Percentiles rank a stretch among this genome's conserved stretches.
These are phyloP conservation scores for Chrysolina oricalcia DNA, from an alignment of 2,888 invertebrate genomes.

Conservation along the genomic window DNA sequence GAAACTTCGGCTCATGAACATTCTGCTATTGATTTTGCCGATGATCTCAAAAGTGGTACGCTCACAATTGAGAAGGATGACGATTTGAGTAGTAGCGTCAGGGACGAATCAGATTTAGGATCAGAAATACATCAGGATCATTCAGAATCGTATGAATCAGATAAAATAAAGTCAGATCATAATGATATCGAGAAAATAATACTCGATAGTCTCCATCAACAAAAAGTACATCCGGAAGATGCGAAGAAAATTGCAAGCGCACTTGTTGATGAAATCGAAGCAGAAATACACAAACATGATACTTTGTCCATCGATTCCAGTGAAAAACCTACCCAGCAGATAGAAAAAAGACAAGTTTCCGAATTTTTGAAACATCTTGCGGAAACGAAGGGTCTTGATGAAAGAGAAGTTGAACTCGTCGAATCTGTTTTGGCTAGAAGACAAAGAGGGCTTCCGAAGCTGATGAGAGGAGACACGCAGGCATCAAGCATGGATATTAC, in stretches of 20 bases:
- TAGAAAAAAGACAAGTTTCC: conserved; percentile 68
- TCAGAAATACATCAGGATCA: conserved; percentile 70
- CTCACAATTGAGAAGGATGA: conserved; percentile 66
- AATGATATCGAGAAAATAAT: conserved; percentile 70
- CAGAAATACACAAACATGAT: conserved; percentile 72
- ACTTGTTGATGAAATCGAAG: conserved; percentile 74
- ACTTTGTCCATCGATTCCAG: conserved; percentile 44
- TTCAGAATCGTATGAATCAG: conserved; percentile 67
- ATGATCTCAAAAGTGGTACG: conserved; percentile 28
- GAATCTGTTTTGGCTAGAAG: conserved; percentile 73
- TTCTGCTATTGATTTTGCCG: conserved; percentile 9
- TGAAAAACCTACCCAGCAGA: conserved; percentile 41
- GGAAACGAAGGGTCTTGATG: conserved; percentile 71
- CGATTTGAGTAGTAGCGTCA: conserved; percentile 65
- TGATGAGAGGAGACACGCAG: conserved; percentile 72
- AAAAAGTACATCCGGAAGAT: conserved; percentile 72
- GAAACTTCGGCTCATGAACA: conserved; percentile 34
- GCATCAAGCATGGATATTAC: conserved; percentile 76
- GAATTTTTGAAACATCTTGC: conserved; percentile 71
- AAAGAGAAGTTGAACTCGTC: conserved; percentile 71
- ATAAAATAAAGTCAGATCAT: conserved; percentile 68
- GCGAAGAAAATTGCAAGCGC: conserved; percentile 73
- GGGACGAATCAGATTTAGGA: conserved; percentile 69
- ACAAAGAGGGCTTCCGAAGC: conserved; percentile 69
- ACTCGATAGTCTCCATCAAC: conserved; percentile 69